Conservation (phyloP, 2,797 vertebrate species). For the Kryptopterus vitreolus region DNA sequence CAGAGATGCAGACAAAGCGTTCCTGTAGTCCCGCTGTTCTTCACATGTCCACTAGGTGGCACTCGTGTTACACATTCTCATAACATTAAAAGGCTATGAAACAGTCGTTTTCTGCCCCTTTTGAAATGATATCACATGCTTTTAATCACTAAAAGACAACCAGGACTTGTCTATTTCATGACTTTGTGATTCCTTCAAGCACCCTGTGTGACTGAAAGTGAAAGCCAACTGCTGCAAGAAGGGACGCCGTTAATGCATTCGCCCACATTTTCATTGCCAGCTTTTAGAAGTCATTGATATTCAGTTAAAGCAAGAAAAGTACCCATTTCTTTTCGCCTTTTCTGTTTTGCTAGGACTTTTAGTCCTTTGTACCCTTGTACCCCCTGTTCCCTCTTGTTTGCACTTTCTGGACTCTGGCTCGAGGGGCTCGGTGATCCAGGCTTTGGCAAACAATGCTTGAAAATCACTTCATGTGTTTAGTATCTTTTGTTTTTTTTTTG, state of each 20-base stretch:
- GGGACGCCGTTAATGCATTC: not conserved
- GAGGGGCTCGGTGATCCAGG: constrained; percentile 5
- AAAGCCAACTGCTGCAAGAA: not conserved
- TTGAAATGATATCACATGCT: constrained; percentile 9
- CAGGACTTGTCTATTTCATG: not conserved
- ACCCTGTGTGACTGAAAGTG: not conserved
- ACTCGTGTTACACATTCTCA: constrained; percentile 10
- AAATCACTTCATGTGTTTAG: constrained; percentile 2
- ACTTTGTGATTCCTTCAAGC: not conserved
- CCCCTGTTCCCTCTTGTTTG: constrained; percentile 21
- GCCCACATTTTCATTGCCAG: not conserved
- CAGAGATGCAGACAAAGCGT: not conserved
- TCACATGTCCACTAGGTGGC: constrained; percentile 39
- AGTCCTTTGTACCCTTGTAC: constrained; percentile 5
- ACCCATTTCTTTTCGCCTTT: not conserved
- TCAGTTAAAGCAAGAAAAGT: constrained; percentile 16
- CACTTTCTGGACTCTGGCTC: constrained; percentile 19
- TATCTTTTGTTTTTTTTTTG: not conserved
- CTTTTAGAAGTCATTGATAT: constrained; percentile 23
- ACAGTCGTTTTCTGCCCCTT: not conserved
- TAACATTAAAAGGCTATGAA: not conserved
- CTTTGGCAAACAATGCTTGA: constrained; percentile 22
- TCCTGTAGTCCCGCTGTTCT: not conserved
- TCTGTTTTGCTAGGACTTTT: not conserved
- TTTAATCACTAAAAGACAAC: not conserved